Base-by-base conservation (phyloP, 35 echinoderm and acorn worm species). In the Chiridota heheva region DNA sequence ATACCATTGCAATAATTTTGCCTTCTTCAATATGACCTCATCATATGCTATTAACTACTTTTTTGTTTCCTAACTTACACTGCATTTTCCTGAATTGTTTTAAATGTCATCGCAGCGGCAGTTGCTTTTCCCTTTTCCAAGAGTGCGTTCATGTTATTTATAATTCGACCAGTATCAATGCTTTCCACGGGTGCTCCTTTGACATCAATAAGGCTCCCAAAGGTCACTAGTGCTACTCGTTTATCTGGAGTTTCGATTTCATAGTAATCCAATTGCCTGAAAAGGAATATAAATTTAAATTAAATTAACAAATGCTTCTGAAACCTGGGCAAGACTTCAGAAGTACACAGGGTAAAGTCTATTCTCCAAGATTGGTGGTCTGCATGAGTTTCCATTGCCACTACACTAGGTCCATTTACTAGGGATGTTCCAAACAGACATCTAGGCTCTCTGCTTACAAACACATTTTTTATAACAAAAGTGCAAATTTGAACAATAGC, bases 21-120 rank as follows among this genome's bases (percentile, higher is more conserved):
- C n/a, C n/a, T n/a, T n/a, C n/a, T n/a, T n/a, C n/a, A n/a, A n/a
- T n/a, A n/a, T n/a, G n/a, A n/a, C n/a, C n/a, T n/a, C n/a, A n/a
- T n/a, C n/a, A n/a, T n/a, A n/a, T n/a, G n/a, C n/a, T n/a, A n/a
- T n/a, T n/a, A n/a, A n/a, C n/a, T n/a, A n/a, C n/a, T n/a, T n/a
- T n/a, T n/a, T n/a, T n/a, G n/a, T n/a, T n/a, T n/a, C n/a, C 63
- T 33, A 33, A 67, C 63, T 67, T 40, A 78, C 74, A 59, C 74
- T 1, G 51, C 74, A 60, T 78, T 78, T 59, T 78, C 74, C 20
- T 26, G 20, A 34, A 78, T 22, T 2, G 74, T 31, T 60, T 60
- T 78, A 22, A 78, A 31, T 2, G 17, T 73, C 24, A 44, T 43
- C 27, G 36, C 47, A 4, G 42, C n/a, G 22, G 69, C 69, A 41